Base-by-base conservation (phyloP, 2,797 vertebrate genomes). In the Alectoris magna region DNA sequence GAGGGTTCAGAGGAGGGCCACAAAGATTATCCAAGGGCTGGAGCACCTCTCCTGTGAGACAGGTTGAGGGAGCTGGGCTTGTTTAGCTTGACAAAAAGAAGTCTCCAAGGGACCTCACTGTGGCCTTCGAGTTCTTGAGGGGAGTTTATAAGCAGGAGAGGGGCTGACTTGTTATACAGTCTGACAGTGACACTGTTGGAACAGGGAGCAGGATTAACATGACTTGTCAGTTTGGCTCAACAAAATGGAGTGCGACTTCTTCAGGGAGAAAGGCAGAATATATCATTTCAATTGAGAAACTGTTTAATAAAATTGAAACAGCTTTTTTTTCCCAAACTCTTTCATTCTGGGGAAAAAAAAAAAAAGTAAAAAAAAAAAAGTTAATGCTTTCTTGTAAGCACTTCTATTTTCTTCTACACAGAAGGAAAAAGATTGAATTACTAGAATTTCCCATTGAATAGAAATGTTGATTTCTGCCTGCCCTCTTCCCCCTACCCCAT, bases 381-480 rank as follows among this genome's bases (percentile, higher is more conserved):
- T 43, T 75, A 93, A 79, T 79, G 15, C 12, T 84, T 91, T 93
- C 64, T 91, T 91, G 41, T 80, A 69, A 94, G 69, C 62, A 77
- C 34, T 91, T 94, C 53, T 90, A 53, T 95, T 93, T 95, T 91
- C 78, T 89, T 26, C 71, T 59, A 31, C n/a, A 74, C 23, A 51
- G 81, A 80, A 84, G 58, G n/a, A 88, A 88, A 88, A 80, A 68
- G 27, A 88, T 59, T 84, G 72, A 87, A 94, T 91, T 90, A 77
- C 78, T 77, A 88, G 83, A 91, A 90, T 91, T 94, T 96, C 68
- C 68, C 19, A 88, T 92, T 94, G 79, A 89, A 62, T 59, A 81
- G 92, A 60, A 93, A 78, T 8, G 91, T 88, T 94, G 89, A 90
- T 94, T 96, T 92, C 91, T 94, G 59, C 56, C 59, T 93, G 49